Evolutionary conservation across 2,888 invertebrate genomes (phyloP).

Genomic region (Liodrosophila aerea): DNA sequence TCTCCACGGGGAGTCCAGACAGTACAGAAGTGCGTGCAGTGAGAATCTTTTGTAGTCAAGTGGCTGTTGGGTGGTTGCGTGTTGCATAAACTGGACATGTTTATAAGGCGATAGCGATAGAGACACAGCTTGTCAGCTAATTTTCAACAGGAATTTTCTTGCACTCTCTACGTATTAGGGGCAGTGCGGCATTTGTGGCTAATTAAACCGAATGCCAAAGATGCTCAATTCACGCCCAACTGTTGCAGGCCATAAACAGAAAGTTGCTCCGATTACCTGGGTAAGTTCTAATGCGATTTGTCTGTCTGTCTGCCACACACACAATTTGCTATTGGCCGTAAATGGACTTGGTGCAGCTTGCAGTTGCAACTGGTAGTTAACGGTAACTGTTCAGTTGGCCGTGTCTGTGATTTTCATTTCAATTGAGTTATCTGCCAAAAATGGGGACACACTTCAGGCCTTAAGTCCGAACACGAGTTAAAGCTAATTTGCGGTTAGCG

Average conservation of each 20-base stretch:
- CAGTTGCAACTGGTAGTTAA: slow-evolving; percentile 30
- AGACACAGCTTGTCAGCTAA: slow-evolving; percentile 47
- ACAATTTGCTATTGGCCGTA: slow-evolving; percentile 57
- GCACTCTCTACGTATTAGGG: too few species aligned
- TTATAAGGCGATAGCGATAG: slow-evolving; percentile 45
- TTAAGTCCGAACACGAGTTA: slow-evolving; percentile 8
- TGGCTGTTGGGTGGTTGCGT: slow-evolving; percentile 19
- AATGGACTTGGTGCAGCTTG: slow-evolving; percentile 23
- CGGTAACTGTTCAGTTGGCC: slow-evolving; percentile 41
- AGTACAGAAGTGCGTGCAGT: slow-evolving; percentile 57
- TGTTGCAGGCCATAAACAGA: slow-evolving; percentile 74
- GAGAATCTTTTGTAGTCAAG: slow-evolving; percentile 49
- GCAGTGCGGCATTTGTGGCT: slow-evolving; percentile 59
- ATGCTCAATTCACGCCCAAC: slow-evolving; percentile 78
- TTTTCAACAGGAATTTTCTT: slow-evolving; percentile 58
- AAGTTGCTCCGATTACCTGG: slow-evolving; percentile 61
- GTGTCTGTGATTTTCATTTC: slow-evolving; percentile 69
- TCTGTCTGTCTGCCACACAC: slow-evolving; percentile 39
- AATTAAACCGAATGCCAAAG: slow-evolving; percentile 73
- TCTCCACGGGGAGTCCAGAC: slow-evolving; percentile 23
- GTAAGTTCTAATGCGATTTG: slow-evolving; percentile 58
- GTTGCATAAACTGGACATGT: slow-evolving; percentile 38
- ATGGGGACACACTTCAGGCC: slow-evolving; percentile 43
- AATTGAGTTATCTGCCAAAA: slow-evolving; percentile 71
- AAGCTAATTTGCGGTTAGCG: slow-evolving; percentile 65